A percentile compares a stretch with the other conserved stretches of the same genome.
phyloP scores from a whole-genome alignment of 1,140 invertebrate genomes.

The Dendroctonus valens region DNA sequence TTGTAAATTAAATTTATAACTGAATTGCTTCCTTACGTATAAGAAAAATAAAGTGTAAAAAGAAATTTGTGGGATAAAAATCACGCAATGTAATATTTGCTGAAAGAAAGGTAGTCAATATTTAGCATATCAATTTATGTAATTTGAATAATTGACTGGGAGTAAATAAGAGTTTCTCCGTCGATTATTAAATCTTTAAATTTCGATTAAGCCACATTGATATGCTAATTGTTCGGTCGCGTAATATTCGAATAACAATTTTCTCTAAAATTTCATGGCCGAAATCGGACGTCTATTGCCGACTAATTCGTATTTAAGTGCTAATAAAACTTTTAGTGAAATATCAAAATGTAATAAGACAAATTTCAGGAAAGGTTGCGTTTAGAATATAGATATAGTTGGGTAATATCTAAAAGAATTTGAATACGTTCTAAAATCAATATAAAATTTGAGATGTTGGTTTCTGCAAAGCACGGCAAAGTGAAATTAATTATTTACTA shows the following conservation, averaged over 20 bases:
- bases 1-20: no score
- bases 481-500: background rate
- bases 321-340: slow-evolving; percentile 4
- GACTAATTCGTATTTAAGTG: slow-evolving; percentile 17
- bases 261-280: slow-evolving; percentile 3
- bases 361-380: no score
- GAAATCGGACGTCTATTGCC: background rate
- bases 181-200: slow-evolving; percentile 19
- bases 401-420: no score
- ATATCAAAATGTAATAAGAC: no score
- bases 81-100: no score
- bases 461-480: background rate
- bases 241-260: slow-evolving; percentile 17
- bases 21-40: no score
- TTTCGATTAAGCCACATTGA: slow-evolving; percentile 14
- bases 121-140: no score
- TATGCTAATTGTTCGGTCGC: slow-evolving; percentile 10
- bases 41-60: no score
- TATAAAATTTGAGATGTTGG: background rate
- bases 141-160: background rate
- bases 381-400: no score
- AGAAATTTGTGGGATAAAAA: no score
- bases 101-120: no score
- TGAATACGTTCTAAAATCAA: no score
- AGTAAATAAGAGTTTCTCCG: slow-evolving; percentile 8